Conservation (phyloP, 2,113 vertebrate species). For the Antechinus flavipes region DNA sequence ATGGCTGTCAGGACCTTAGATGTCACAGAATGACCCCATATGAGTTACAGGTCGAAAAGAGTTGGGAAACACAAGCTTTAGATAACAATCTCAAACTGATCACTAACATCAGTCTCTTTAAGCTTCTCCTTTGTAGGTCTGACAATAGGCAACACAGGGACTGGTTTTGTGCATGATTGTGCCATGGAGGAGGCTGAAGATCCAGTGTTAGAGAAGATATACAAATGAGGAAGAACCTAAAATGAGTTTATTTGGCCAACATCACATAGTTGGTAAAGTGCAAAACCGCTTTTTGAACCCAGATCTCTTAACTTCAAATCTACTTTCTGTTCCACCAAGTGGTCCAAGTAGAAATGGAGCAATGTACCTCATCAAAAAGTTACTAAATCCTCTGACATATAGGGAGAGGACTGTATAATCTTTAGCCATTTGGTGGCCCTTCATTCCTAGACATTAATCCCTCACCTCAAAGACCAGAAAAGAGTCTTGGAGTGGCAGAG, state of each 20-base stretch:
- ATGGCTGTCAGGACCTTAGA: not conserved
- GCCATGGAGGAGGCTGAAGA: not conserved
- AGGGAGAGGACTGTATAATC: not conserved
- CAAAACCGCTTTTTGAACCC: not conserved
- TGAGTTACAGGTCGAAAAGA: not conserved
- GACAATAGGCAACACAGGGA: not conserved
- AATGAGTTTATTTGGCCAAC: not conserved
- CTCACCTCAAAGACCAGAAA: not conserved
- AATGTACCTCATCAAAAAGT: not conserved
- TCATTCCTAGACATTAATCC: not conserved
- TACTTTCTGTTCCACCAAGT: not conserved
- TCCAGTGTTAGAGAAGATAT: not conserved
- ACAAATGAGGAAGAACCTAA: not conserved
- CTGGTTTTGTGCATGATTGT: not conserved
- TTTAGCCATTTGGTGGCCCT: not conserved
- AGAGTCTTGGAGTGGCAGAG: not conserved
- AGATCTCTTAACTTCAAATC: not conserved
- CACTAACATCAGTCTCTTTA: not conserved
- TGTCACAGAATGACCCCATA: not conserved
- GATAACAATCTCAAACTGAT: not conserved
- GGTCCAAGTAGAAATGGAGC: not conserved
- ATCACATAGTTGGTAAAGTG: not conserved
- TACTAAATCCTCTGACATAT: not conserved
- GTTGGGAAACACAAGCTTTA: not conserved
- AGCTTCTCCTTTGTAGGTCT: not conserved